Evolutionary conservation across 2,797 vertebrate species (phyloP).

Genomic region (Eurystomus glaucurus): DNA sequence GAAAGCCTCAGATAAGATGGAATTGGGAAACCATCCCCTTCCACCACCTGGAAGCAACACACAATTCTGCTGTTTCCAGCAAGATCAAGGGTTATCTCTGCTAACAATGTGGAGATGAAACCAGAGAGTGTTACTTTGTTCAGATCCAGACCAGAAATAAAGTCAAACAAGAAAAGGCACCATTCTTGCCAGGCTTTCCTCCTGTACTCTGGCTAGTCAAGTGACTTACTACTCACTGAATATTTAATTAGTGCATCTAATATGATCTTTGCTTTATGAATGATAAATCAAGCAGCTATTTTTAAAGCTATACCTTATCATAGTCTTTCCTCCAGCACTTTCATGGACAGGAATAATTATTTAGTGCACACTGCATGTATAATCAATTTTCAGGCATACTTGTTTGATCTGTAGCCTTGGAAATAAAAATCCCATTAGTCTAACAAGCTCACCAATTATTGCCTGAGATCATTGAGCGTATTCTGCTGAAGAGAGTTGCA

Average conservation of each 20-base stretch:
- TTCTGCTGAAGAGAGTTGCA: slow-evolving; percentile 39
- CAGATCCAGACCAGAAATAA: neutral
- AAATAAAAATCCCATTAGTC: slow-evolving; percentile 78
- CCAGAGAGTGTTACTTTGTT: neutral
- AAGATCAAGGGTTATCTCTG: neutral
- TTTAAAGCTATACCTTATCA: slow-evolving; percentile 39
- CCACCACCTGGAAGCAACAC: neutral
- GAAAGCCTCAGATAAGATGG: neutral
- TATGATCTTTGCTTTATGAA: slow-evolving; percentile 22
- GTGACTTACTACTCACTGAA: neutral
- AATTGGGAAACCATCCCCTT: neutral
- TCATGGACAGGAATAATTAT: slow-evolving; percentile 63
- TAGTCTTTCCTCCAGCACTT: slow-evolving; percentile 60
- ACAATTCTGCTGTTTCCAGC: neutral
- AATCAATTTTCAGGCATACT: slow-evolving; percentile 68
- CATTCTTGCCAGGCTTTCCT: neutral
- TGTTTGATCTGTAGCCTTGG: slow-evolving; percentile 74
- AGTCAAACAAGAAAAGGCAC: neutral
- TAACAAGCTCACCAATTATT: slow-evolving; percentile 77
- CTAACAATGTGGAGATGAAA: neutral
- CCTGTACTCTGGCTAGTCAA: neutral
- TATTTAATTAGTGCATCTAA: neutral
- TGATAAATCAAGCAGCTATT: slow-evolving; percentile 40
- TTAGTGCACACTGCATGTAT: slow-evolving; percentile 52
- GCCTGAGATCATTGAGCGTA: slow-evolving; percentile 37